A percentile compares a stretch with the other conserved stretches of the same genome.
Evolutionary conservation across 2,888 invertebrate genomes (phyloP).

Genomic region (Linhomoeus sp.): DNA sequence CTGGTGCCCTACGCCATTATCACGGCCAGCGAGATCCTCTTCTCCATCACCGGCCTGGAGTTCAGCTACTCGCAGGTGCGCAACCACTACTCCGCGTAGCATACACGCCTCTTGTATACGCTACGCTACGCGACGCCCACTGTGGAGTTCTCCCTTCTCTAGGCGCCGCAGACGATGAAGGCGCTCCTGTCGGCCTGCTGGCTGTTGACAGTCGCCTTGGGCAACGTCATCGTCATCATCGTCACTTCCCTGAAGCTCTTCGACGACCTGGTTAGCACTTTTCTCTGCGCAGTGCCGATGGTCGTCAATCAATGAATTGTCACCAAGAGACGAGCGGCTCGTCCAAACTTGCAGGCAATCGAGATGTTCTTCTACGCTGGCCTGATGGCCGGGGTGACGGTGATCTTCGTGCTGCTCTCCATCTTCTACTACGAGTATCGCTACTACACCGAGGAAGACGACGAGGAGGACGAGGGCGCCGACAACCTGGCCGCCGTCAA

Average conservation of each 20-base stretch:
- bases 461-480: constrained; percentile 6
- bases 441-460: constrained; percentile 14
- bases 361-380: constrained; percentile 71
- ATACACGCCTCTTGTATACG: neutral
- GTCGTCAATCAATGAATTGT: too few relatives aligned
- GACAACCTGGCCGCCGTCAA: neutral
- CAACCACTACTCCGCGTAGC: neutral
- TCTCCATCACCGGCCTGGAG: constrained; percentile 34
- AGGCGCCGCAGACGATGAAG: constrained; percentile 77
- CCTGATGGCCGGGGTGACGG: constrained; percentile 61
- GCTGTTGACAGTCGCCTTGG: constrained; percentile 75
- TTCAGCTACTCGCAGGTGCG: constrained; percentile 25
- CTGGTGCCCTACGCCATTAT: constrained; percentile 33
- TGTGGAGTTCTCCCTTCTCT: neutral
- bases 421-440: constrained; percentile 44
- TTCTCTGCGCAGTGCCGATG: too few relatives aligned
- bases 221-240: constrained; percentile 77
- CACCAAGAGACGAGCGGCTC: too few relatives aligned
- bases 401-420: constrained; percentile 58
- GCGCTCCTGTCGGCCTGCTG: constrained; percentile 75
- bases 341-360: constrained; percentile 41
- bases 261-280: neutral
- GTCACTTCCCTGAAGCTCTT: constrained; percentile 31
- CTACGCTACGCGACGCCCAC: neutral
- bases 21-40: constrained; percentile 33